Base-by-base conservation (phyloP, 1,140 invertebrate species). In the Pomacea maculata region DNA sequence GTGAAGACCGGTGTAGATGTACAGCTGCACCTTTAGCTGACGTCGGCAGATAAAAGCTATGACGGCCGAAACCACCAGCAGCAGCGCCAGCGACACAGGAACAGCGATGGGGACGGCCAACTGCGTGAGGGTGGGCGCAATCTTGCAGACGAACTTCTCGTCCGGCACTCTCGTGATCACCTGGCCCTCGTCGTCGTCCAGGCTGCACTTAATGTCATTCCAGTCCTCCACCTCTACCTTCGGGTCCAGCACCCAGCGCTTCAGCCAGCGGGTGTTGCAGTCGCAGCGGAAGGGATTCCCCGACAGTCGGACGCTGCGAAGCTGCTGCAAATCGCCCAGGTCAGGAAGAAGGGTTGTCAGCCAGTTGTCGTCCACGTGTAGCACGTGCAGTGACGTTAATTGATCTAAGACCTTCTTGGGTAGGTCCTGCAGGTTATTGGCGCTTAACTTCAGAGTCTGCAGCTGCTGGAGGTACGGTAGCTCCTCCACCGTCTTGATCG, bases 221-320 rank as follows among this genome's bases (percentile, higher is more conserved):
- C 80, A 82, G 70, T 85, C 80, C 63, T 14, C 54, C 0, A 86
- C 77, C 9, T 57, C 15, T 12, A 74, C 45, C 19, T 76, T 55
- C 17, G 81, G 70, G 15, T 63, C 75, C 29, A 82, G 19, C 4
- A 87, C 70, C 85, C 85, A 87, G 4, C 65, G 70, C 72, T 87
- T 87, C 83, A 87, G 84, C 86, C 86, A 87, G 7, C 81, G 52
- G 5, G 85, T 84, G 61, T 83, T 63, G 70, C 86, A 87, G 57
- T 87, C 84, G 70, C 86, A 87, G 25, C 78, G 67, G 10, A 87
- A 84, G 6, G 83, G 86, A 80, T 87, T 87, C n/a, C 80, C 75
- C 17, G 80, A 79, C 9, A 87, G n/a, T 1, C 65, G 70, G 1
- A 87, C 63, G 6, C 17, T 55, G 9, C 64, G 61, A 7, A 83